Evolutionary conservation across 2,888 invertebrate species (phyloP), one percentile per base, ranked within the genome.

Genomic region (Melanotus villosus): DNA sequence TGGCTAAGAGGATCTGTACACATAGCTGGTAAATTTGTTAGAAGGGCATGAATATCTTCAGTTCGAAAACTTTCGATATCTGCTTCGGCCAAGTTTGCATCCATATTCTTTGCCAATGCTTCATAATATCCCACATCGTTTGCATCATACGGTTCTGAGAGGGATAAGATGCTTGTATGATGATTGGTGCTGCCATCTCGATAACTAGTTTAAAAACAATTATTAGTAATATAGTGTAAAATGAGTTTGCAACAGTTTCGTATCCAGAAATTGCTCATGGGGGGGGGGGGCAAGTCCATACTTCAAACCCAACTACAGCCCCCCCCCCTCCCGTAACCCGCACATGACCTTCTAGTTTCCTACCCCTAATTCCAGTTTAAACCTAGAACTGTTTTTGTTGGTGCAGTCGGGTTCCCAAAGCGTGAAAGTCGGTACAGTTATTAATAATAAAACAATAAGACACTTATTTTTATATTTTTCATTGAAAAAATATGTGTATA

Each of bases 1-100:
- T 85, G 84, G 69, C 83, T 83, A 12, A 83, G 76, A 79, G 87
- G 87, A 73, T 87, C 87, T 43, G 85, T 85, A 75, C 86, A 89
- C 88, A 89, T 91, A 76, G 91, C 91, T 64, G 93, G 93, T 80
- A 93, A 86, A 81, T 92, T 91, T 75, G 93, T 92, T 73, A 96
- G 89, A 79, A 95, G 87, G 75, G 94, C 93, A 82, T 95, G 94
- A 78, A 97, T 96, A 81, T 97, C 96, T 85, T 96, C 94, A 18
- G 95, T 93, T 76, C 93, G 90, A 86, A 96, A 96, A 84, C 95
- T 94, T 85, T 97, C 96, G 93, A 97, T 97, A 85, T 97, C 97
- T 65, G 96, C 95, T 85, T 97, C 95, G 41, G 97, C 97, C 80
- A 97, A 89, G 85, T 96, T 96, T 71, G 95, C 96, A 86, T 97